Percentiles rank a stretch among this genome's conserved stretches.
Conservation (phyloP, 1,140 invertebrate species). For the Drosophila truncata region DNA sequence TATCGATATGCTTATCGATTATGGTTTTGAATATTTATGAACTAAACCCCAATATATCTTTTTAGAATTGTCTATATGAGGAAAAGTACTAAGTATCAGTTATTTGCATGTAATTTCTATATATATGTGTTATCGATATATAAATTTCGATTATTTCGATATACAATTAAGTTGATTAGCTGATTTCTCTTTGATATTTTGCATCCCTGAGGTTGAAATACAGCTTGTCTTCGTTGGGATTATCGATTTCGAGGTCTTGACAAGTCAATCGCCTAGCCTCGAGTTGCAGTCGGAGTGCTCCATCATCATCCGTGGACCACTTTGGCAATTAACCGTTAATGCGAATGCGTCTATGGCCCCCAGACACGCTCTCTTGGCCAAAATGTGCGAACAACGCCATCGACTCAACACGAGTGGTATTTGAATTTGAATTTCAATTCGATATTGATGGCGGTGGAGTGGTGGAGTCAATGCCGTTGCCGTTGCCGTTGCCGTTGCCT, state of each 20-base stretch:
- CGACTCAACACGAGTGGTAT: conserved; percentile 18
- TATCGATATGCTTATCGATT: not conserved
- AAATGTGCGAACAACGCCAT: conserved; percentile 65
- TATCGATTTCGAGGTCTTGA: conserved; percentile 37
- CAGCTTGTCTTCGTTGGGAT: conserved; percentile 7
- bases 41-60: not conserved
- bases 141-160: not conserved
- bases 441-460: conserved; percentile 28
- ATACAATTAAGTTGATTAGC: not conserved
- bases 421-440: conserved; percentile 50
- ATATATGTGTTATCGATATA: not conserved
- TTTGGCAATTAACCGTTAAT: conserved; percentile 59
- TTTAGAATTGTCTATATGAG: not conserved
- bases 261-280: conserved; percentile 46
- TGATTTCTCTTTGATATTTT: not conserved
- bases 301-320: conserved; percentile 18
- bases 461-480: conserved; percentile 47
- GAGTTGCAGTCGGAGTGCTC: conserved; percentile 35
- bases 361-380: conserved; percentile 31
- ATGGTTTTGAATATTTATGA: too few relatives aligned
- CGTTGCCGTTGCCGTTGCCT: conserved; percentile 51
- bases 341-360: conserved; percentile 40
- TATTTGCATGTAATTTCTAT: not conserved
- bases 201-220: not conserved
- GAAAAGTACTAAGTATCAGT: not conserved